Percentiles rank a stretch among this genome's conserved stretches.
These are phyloP conservation scores for Microcebus jonahi DNA, from an alignment of 2,113 vertebrate genomes.

Conservation along the genomic window DNA sequence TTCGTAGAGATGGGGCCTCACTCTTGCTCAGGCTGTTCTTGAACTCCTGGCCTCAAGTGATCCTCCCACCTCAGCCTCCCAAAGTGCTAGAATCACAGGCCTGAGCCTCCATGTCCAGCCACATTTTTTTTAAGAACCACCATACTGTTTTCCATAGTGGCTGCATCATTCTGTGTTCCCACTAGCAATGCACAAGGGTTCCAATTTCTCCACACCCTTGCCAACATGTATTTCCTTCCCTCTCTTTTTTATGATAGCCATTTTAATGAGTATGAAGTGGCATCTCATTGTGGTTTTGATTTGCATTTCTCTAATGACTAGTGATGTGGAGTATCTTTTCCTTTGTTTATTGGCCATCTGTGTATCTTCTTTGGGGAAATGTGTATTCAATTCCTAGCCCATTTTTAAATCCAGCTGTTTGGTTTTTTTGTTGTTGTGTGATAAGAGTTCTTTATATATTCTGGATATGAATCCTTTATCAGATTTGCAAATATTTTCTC, in stretches of 20 bases:
- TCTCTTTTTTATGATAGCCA: background rate
- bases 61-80: background rate
- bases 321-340: background rate
- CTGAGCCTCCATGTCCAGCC: background rate
- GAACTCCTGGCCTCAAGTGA: background rate
- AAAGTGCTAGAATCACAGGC: background rate
- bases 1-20: background rate
- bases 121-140: background rate
- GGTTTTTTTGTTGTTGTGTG: background rate
- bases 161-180: background rate
- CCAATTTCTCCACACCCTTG: background rate
- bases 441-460: background rate
- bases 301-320: background rate
- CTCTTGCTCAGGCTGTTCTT: background rate
- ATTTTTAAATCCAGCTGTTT: background rate
- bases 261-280: background rate
- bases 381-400: background rate
- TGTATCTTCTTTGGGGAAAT: slow-evolving; percentile 10
- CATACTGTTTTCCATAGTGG: background rate
- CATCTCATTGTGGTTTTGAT: background rate
- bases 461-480: background rate
- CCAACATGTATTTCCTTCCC: background rate
- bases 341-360: background rate
- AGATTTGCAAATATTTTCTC: slow-evolving; percentile 18
- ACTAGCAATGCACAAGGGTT: background rate